These are phyloP conservation scores for Pyrrhia umbra DNA, from an alignment of 2,888 invertebrate species.

Conservation along the genomic window DNA sequence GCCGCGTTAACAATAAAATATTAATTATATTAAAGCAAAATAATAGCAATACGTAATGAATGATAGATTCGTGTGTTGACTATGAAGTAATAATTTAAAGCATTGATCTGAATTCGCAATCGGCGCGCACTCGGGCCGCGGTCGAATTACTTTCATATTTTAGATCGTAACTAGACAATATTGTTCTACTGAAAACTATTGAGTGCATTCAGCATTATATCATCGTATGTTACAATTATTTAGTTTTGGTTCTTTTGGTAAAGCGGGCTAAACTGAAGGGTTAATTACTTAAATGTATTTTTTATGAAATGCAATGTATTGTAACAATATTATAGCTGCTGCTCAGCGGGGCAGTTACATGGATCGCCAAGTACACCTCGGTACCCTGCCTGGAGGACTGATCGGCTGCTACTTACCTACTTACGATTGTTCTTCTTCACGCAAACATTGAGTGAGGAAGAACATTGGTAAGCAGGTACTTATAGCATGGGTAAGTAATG, in stretches of 20 bases:
- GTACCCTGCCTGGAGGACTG: neutral
- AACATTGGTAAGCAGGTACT: too few relatives aligned
- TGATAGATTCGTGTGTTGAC: slow-evolving; percentile 28
- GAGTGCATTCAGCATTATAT: neutral
- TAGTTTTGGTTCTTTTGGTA: neutral
- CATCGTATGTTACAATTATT: neutral
- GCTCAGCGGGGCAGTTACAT: neutral
- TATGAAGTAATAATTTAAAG: slow-evolving; percentile 48
- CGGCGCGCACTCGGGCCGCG: slow-evolving; percentile 1
- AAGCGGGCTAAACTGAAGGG: neutral
- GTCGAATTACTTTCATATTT: slow-evolving; percentile 53
- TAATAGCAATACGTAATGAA: slow-evolving; percentile 5
- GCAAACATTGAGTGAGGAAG: too few relatives aligned
- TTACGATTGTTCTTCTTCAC: too few relatives aligned
- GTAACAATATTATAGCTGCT: neutral
- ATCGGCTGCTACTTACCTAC: too few relatives aligned
- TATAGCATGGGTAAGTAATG: too few relatives aligned
- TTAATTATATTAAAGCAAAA: slow-evolving; percentile 1
- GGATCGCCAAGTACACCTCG: neutral
- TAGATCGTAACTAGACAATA: slow-evolving; percentile 31
- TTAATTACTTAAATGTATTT: too few relatives aligned
- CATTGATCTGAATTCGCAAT: slow-evolving; percentile 47
- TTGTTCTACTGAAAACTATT: slow-evolving; percentile 6
- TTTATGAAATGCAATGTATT: neutral
- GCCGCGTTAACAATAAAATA: slow-evolving; percentile 4